Base-by-base conservation (phyloP, 1,140 invertebrate species). In the Solenopsis invicta region DNA sequence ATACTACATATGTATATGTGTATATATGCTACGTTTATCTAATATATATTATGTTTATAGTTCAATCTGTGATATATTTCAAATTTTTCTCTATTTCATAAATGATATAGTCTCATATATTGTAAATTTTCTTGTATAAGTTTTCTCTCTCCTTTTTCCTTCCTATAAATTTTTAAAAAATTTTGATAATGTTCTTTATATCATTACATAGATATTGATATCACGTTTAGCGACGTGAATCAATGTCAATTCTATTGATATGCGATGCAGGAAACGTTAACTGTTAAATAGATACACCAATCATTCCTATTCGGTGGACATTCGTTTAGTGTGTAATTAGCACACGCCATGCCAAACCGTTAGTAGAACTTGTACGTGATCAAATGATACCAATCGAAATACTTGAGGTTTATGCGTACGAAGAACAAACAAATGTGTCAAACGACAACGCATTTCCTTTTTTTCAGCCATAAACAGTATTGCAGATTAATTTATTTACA, bases 281-380 rank as follows among this genome's bases (percentile, higher is more conserved):
- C 78, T 81, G 78, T 71, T 81, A 69, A 13, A 59, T 50, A 37
- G 64, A 50, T 45, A n/a, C 50, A 16, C n/a, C 29, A 52, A 24
- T 54, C 48, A 81, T 69, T 81, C 67, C 50, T 59, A 71, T 59
- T 71, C 16, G 16, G 50, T 56, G 66, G 64, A 86, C 54, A 69
- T 69, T 56, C 50, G 81, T 71, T 87, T 52, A 77, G n/a, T 37
- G 67, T 82, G 69, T 76, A 88, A 88, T 88, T 88, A 87, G 87
- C 71, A 81, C 85, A 24, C 77, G 77, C 37, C 24, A 52, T 21
- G 29, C 12, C 16, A 34, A 75, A 88, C 87, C 85, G 87, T 88
- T 88, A 88, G 52, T 61, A 64, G 24, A 72, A 64, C 74, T 88
- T 61, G 64, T 66, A 88, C 87, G 87, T 88, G 87, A 80, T 88